Base-by-base conservation (phyloP, 2,113 vertebrate genomes). In the Zapus hudsonius region DNA sequence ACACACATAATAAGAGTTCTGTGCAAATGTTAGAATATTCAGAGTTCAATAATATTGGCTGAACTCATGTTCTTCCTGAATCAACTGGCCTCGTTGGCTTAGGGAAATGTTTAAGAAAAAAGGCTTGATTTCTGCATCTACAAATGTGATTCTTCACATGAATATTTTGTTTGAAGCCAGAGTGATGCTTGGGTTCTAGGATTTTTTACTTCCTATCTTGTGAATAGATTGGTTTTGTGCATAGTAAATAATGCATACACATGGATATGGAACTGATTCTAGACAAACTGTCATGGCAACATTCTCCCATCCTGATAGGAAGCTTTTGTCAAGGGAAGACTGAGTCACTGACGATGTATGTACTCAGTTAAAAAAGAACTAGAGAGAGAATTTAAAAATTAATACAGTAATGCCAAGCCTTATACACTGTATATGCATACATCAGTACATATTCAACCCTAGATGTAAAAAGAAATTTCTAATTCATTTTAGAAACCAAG, bases 41-140 rank as follows among this genome's bases (percentile, higher is more conserved):
- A 55, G 70, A 80, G 66, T 66, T 86, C 83, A 86, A 27, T 64
- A 63, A 69, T 47, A 40, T 29, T 63, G 33, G 55, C 20, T 67
- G 20, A 70, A 89, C n/a, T 90, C 70, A 67, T 78, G 89, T 95
- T 74, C 55, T 84, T 94, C 70, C 59, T 93, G 36, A 93, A 42
- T 89, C 90, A 92, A 69, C 76, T 52, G 1, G 63, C 59, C 81
- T 89, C 83, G 61, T 17, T 55, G 79, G 78, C n/a, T 92, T 79
- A 72, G 12, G n/a, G 40, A 95, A 47, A 47, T 61, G 88, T 88
- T 79, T 75, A 90, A 83, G 90, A 42, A 81, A 80, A 67, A 61
- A 70, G 22, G 20, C 86, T 84, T 75, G n/a, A 85, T 93, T 20
- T 86, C 52, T 76, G 57, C 38, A 42, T 44, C 27, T 27, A 7